Base-by-base conservation (phyloP, 2,797 vertebrate genomes). In the Spatula versicolor region DNA sequence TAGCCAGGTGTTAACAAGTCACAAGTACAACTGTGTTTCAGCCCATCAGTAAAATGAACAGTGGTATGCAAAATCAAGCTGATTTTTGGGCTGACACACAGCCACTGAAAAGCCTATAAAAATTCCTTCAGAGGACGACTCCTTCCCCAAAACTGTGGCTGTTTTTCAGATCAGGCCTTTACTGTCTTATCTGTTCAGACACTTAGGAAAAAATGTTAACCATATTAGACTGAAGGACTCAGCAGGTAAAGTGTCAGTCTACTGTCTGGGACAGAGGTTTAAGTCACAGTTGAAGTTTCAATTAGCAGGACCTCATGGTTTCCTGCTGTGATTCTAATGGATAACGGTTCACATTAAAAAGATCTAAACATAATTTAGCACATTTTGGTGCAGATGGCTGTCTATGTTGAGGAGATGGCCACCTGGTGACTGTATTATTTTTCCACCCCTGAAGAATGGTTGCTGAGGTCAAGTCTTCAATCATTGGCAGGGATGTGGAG, bases 351-450 rank as follows among this genome's bases (percentile, higher is more conserved):
- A 76, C 93, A 95, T 97, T 96, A 96, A 97, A 92, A 64, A 95
- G 86, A 81, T 89, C 88, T 90, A 93, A 97, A 97, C 91, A 91
- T 96, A 96, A 96, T 97, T 96, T 92, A 97, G 90, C 91, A 90
- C 79, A 93, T 94, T 95, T 91, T 86, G 86, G 86, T 90, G 69
- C 48, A 79, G 95, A 97, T 93, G 95, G 96, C 96, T 92, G 91
- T 79, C 81, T 91, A 33, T 85, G 76, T 85, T 93, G 89, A 94
- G 73, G 95, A 95, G 95, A 94, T 81, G 94, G 92, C 94, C 96
- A 90, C 86, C 95, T 97, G 93, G 92, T 97, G 96, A 97, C 76
- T 89, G 82, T 87, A 92, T 94, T 96, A 89, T 92, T 96, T 96
- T 88, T 95, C 26, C 92, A 86, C 91, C 92, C 91, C 94, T 90